Percentiles rank a stretch among this genome's conserved stretches.
Conservation (phyloP, 35 echinoderm and acorn worm genomes). For the Hemicentrotus pulcherrimus region DNA sequence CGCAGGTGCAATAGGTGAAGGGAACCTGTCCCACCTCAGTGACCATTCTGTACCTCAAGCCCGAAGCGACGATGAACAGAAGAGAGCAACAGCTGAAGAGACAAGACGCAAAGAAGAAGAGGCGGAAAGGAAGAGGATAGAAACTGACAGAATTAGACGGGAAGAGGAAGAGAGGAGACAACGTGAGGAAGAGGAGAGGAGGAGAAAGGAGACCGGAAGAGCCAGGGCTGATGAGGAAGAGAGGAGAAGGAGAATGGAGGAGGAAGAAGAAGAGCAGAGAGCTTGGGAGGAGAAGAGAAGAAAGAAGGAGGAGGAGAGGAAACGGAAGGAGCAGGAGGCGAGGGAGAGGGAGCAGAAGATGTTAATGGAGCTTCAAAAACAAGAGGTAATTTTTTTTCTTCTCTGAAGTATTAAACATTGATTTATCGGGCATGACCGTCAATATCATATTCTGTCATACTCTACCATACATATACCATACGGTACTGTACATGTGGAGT, state of each 20-base stretch:
- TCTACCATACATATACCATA: background rate
- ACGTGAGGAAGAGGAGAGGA: slow-evolving; percentile 20
- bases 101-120: background rate
- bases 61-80: background rate
- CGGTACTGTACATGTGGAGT: too few species aligned
- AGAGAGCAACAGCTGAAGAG: background rate
- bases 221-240: slow-evolving; percentile 28
- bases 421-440: background rate
- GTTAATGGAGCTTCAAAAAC: slow-evolving; percentile 76
- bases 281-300: slow-evolving; percentile 82
- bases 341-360: slow-evolving; percentile 80
- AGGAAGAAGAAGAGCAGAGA: slow-evolving; percentile 69
- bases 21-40: background rate
- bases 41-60: background rate
- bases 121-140: background rate
- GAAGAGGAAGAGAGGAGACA: background rate
- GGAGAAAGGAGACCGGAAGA: background rate
- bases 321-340: slow-evolving; percentile 64
- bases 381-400: slow-evolving; percentile 54
- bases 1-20: background rate
- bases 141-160: background rate
- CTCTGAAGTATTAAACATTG: background rate
- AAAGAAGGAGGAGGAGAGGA: slow-evolving; percentile 75
- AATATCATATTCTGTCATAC: background rate
- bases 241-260: slow-evolving; percentile 31